Conservation (phyloP, 2,888 invertebrate genomes). For the Notocelia uddmanniana region DNA sequence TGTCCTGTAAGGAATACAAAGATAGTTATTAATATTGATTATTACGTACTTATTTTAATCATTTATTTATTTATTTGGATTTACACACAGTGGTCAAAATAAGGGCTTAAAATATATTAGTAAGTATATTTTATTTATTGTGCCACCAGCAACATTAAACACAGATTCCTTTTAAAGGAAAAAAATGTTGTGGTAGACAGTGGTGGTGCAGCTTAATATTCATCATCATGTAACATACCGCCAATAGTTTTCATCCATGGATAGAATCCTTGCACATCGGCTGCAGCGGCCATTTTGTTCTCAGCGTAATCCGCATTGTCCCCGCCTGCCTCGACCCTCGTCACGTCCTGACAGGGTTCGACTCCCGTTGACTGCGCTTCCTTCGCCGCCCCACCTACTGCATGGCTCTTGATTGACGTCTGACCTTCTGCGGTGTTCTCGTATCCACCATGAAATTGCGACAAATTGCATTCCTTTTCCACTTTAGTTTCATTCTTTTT, state of each 20-base stretch:
- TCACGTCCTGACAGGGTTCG: slow-evolving; percentile 77
- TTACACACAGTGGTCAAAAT: too few species aligned
- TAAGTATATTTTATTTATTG: too few species aligned
- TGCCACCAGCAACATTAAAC: too few species aligned
- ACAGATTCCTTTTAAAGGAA: too few species aligned
- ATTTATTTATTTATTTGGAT: too few species aligned
- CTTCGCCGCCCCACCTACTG: slow-evolving; percentile 70
- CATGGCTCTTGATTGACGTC: slow-evolving; percentile 70
- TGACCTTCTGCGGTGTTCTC: slow-evolving; percentile 65
- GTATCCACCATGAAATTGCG: slow-evolving; percentile 81
- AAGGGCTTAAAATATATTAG: too few species aligned
- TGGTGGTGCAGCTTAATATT: too few species aligned
- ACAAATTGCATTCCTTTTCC: slow-evolving; percentile 74
- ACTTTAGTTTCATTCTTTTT: slow-evolving; percentile 66
- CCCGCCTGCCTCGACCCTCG: slow-evolving; percentile 80
- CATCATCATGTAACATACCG: slow-evolving; percentile 63
- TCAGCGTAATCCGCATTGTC: slow-evolving; percentile 76
- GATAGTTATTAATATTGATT: too few species aligned
- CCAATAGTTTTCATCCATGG: slow-evolving; percentile 87
- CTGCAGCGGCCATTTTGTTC: slow-evolving; percentile 76
- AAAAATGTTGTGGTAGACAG: too few species aligned
- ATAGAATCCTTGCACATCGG: slow-evolving; percentile 75
- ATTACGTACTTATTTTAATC: too few species aligned
- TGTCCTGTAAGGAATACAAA: too few species aligned
- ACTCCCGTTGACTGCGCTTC: slow-evolving; percentile 75